Percentiles rank a stretch among this genome's conserved stretches.
These are phyloP conservation scores for Lepidochitona cinerea DNA, from an alignment of 2,888 invertebrate species.

Conservation along the genomic window DNA sequence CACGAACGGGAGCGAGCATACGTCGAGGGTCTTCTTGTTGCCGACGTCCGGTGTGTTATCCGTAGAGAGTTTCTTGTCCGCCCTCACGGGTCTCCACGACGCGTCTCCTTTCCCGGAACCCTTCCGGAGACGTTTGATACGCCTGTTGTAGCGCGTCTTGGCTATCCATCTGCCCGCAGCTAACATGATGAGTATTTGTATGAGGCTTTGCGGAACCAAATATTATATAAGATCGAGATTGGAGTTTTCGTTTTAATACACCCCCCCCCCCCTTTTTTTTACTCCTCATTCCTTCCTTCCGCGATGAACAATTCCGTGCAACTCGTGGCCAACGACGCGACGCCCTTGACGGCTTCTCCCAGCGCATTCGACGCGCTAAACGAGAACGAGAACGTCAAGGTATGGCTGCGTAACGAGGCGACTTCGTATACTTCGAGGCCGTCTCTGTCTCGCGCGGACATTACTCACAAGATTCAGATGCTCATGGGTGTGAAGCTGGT, in stretches of 20 bases:
- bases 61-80: not conserved
- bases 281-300: no score
- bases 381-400: not conserved
- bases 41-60: not conserved
- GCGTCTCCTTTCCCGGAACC: not conserved
- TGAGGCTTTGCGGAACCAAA: not conserved
- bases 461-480: not conserved
- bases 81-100: not conserved
- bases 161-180: not conserved
- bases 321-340: not conserved
- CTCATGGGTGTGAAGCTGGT: not conserved
- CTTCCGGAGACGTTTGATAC: not conserved
- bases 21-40: not conserved
- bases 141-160: not conserved
- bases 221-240: no score
- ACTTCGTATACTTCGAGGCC: not conserved
- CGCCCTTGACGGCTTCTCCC: not conserved
- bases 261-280: no score
- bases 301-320: not conserved
- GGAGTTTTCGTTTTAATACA: no score
- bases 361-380: not conserved
- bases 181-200: not conserved
- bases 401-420: not conserved
- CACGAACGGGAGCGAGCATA: not conserved
- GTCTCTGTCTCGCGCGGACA: not conserved